A percentile compares a stretch with the other conserved stretches of the same genome.
phyloP scores from a whole-genome alignment of 2,888 invertebrate genomes.

The Hirtodrosophila confusa region DNA sequence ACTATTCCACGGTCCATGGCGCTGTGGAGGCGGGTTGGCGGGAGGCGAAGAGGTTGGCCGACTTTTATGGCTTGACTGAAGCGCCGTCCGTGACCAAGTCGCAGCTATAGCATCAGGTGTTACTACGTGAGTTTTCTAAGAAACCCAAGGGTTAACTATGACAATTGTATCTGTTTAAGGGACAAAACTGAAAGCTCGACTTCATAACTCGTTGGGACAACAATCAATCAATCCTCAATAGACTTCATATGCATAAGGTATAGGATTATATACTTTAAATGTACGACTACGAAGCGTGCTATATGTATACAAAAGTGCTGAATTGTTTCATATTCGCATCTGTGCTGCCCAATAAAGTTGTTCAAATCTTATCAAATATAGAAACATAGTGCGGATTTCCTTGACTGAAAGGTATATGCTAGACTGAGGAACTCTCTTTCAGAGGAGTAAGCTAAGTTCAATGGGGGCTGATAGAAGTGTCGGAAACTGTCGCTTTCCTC shows the following conservation, averaged over 20 bases:
- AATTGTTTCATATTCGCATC: constrained; percentile 21
- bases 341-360: constrained; percentile 51
- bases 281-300: constrained; percentile 21
- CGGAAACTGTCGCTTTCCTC: too few species aligned
- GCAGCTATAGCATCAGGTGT: constrained; percentile 72
- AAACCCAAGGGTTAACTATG: too few species aligned
- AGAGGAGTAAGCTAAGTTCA: too few species aligned
- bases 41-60: constrained; percentile 87
- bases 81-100: constrained; percentile 60
- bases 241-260: constrained; percentile 53
- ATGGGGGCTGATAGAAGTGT: too few species aligned
- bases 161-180: too few species aligned
- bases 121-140: neutral
- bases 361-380: constrained; percentile 8
- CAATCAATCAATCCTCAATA: constrained; percentile 57
- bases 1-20: constrained; percentile 89
- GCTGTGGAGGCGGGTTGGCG: constrained; percentile 90
- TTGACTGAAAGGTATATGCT: too few species aligned
- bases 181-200: neutral
- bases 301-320: constrained; percentile 23
- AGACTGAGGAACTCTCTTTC: too few species aligned
- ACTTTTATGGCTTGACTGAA: constrained; percentile 71
- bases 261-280: constrained; percentile 22
- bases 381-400: too few species aligned
- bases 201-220: constrained; percentile 42